Percentiles rank a stretch among this genome's conserved stretches.
Conservation (phyloP, 1,140 invertebrate species). For the Procambarus clarkii region DNA sequence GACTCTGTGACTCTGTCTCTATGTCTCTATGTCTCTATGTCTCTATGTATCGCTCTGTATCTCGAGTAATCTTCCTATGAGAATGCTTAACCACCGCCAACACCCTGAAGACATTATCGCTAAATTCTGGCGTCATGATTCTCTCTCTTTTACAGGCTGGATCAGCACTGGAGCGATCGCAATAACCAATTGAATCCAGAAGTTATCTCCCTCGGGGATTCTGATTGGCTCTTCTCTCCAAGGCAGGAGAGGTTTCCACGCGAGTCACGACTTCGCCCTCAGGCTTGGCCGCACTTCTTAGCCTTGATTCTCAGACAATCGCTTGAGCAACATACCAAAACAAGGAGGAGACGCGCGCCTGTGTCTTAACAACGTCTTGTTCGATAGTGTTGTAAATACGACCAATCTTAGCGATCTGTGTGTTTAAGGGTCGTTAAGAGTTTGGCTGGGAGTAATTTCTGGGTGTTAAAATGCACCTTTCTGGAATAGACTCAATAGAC, state of each 20-base stretch:
- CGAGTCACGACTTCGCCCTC: not conserved
- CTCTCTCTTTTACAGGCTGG: not conserved
- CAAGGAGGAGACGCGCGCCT: not conserved
- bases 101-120: not conserved
- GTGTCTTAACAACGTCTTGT: not conserved
- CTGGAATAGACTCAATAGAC: not conserved
- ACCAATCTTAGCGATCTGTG: not conserved
- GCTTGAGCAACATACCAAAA: not conserved
- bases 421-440: not conserved
- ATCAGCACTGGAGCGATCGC: not conserved
- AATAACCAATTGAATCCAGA: not conserved
- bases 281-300: not conserved
- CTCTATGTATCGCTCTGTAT: too few species aligned
- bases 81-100: not conserved
- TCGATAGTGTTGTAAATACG: not conserved
- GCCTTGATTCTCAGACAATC: not conserved
- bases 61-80: too few species aligned
- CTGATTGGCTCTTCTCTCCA: not conserved
- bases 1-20: too few species aligned
- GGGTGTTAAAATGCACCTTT: not conserved
- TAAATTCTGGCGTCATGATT: not conserved
- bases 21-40: too few species aligned
- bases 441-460: not conserved
- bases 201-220: not conserved
- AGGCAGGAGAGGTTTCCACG: not conserved